These are phyloP conservation scores for Danio choprae DNA, from an alignment of 2,797 vertebrate genomes.

Conservation along the genomic window DNA sequence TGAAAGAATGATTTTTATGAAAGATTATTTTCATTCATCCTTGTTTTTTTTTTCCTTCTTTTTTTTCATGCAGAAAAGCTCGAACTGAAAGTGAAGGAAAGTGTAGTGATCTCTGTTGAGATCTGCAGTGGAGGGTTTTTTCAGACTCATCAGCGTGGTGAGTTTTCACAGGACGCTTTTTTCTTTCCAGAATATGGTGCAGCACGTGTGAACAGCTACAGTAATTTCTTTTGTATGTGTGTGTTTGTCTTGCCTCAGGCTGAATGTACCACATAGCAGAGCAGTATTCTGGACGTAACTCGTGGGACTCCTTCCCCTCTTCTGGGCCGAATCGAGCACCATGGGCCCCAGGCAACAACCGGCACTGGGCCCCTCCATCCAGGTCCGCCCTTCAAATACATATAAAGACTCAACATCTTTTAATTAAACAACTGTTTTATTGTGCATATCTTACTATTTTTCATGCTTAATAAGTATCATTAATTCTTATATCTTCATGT, in stretches of 20 bases:
- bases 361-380: slow-evolving; percentile 84
- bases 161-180: slow-evolving; percentile 47
- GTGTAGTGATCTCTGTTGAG: slow-evolving; percentile 63
- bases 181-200: slow-evolving; percentile 16
- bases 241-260: slow-evolving; percentile 75
- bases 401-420: not conserved
- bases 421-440: slow-evolving; percentile 30
- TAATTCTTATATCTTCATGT: slow-evolving; percentile 69
- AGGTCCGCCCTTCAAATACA: slow-evolving; percentile 74
- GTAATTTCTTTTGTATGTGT: slow-evolving; percentile 48
- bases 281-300: slow-evolving; percentile 89
- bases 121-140: slow-evolving; percentile 77
- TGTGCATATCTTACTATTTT: not conserved
- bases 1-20: not conserved
- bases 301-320: slow-evolving; percentile 88
- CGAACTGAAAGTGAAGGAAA: slow-evolving; percentile 37
- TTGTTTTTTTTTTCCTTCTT: not conserved
- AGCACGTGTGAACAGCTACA: slow-evolving; percentile 21
- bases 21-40: not conserved
- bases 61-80: slow-evolving; percentile 36
- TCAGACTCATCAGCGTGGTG: slow-evolving; percentile 77
- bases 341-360: slow-evolving; percentile 84
- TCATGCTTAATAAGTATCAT: not conserved
- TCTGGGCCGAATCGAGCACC: slow-evolving; percentile 85
- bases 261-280: slow-evolving; percentile 96